Evolutionary conservation across 2,113 vertebrate species (phyloP).

Genomic region (Thamnaconus septentrionalis): DNA sequence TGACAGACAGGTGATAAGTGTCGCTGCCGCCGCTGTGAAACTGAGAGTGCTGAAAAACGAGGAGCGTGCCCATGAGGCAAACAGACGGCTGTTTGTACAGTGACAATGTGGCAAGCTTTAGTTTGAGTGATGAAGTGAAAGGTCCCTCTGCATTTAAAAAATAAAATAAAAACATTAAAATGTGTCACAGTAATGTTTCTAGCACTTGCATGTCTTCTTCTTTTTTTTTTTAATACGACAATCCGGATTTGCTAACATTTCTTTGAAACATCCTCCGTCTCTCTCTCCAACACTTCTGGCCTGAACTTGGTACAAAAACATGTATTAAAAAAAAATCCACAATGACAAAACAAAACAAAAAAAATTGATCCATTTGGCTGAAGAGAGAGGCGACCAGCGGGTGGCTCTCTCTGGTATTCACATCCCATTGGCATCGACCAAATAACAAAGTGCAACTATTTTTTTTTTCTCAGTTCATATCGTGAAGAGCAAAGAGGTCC

Average conservation of each 20-base stretch:
- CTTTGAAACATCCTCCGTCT: conserved; percentile 32
- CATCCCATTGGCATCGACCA: conserved; percentile 42
- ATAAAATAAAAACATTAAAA: conserved; percentile 7
- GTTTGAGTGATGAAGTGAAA: conserved; percentile 12
- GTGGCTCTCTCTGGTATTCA: conserved; percentile 46
- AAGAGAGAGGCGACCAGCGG: conserved; percentile 31
- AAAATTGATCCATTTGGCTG: conserved; percentile 43
- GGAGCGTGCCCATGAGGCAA: neutral
- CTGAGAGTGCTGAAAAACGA: neutral
- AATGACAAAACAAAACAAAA: conserved; percentile 45
- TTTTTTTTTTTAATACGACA: neutral
- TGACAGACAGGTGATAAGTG: conserved; percentile 19
- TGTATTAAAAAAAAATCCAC: conserved; percentile 29
- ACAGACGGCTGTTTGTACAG: conserved; percentile 11
- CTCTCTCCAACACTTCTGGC: conserved; percentile 21
- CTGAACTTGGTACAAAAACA: conserved; percentile 55
- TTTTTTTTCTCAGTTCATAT: conserved; percentile 34
- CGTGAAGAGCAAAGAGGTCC: conserved; percentile 53
- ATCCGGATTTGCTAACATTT: conserved; percentile 30
- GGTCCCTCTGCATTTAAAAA: conserved; percentile 3
- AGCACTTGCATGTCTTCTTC: neutral
- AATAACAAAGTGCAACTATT: conserved; percentile 66
- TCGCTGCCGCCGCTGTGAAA: conserved; percentile 6
- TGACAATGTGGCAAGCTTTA: conserved; percentile 8
- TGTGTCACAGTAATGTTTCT: conserved; percentile 45